These are phyloP conservation scores for Brachionus paranguensis DNA, from an alignment of 1,140 invertebrate genomes.

Conservation along the genomic window DNA sequence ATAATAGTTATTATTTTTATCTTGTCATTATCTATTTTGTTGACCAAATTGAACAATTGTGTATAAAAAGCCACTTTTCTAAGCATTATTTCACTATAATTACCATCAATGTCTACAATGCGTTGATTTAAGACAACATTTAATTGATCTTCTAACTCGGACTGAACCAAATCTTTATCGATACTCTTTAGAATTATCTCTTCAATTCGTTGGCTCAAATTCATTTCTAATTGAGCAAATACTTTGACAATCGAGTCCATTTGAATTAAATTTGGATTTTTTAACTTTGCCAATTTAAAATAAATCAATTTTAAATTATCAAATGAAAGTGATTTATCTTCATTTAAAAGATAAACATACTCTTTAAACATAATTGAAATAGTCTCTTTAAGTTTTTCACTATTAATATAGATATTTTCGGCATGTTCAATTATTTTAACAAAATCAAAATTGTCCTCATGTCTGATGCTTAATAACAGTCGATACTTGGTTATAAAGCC, in stretches of 20 bases:
- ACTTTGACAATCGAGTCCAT: neutral
- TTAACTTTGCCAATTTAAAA: neutral
- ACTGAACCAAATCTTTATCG: neutral
- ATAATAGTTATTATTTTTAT: neutral
- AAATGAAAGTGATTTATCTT: neutral
- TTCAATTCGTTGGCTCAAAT: neutral
- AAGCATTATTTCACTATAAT: neutral
- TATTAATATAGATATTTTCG: neutral
- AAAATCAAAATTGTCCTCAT: neutral
- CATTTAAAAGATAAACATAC: neutral
- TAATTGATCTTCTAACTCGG: neutral
- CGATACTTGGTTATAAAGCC: conserved; percentile 6
- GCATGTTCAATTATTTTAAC: neutral
- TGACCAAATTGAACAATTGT: neutral
- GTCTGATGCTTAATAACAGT: neutral
- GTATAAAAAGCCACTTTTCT: neutral
- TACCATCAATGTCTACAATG: neutral
- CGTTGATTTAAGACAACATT: neutral
- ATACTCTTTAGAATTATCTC: neutral
- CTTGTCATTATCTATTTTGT: neutral
- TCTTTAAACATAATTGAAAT: neutral
- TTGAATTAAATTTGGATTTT: neutral
- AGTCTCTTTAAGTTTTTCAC: neutral
- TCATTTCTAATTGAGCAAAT: neutral
- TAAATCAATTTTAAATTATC: neutral